Evolutionary conservation across 2,888 invertebrate species (phyloP).

Genomic region (Leptinotarsa tumamoca): DNA sequence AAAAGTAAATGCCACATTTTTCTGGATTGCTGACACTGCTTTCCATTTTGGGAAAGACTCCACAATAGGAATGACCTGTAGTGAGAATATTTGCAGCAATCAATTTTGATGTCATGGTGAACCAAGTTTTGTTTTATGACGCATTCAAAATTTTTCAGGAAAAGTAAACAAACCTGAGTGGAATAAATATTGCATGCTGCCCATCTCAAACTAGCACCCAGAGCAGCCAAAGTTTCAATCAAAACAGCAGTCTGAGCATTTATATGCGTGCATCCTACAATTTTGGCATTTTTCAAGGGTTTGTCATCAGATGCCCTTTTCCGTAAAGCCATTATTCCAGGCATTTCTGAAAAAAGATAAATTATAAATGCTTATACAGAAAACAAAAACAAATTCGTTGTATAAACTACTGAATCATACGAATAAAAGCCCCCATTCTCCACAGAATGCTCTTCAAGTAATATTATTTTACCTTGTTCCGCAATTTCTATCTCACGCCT

Average conservation of each 20-base stretch:
- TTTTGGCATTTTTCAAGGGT: conserved; percentile 93
- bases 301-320: conserved; percentile 94
- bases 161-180: conserved; percentile 75
- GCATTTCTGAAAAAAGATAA: conserved; percentile 82
- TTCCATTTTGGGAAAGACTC: too few species aligned
- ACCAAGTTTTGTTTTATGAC: neutral
- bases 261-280: conserved; percentile 97
- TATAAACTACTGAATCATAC: neutral
- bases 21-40: too few species aligned
- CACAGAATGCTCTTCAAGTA: too few species aligned
- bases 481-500: conserved; percentile 97
- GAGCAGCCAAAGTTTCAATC: conserved; percentile 87
- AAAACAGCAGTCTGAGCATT: conserved; percentile 98
- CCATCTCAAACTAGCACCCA: conserved; percentile 95
- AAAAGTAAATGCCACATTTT: too few species aligned
- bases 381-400: too few species aligned
- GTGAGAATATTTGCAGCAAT: too few species aligned
- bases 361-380: neutral
- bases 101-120: too few species aligned
- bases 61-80: too few species aligned
- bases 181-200: conserved; percentile 98
- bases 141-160: neutral
- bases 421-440: neutral
- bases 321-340: conserved; percentile 94
- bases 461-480: conserved; percentile 78